These are phyloP conservation scores for Bambusicola thoracicus DNA, from an alignment of 2,113 vertebrate species.

Conservation along the genomic window DNA sequence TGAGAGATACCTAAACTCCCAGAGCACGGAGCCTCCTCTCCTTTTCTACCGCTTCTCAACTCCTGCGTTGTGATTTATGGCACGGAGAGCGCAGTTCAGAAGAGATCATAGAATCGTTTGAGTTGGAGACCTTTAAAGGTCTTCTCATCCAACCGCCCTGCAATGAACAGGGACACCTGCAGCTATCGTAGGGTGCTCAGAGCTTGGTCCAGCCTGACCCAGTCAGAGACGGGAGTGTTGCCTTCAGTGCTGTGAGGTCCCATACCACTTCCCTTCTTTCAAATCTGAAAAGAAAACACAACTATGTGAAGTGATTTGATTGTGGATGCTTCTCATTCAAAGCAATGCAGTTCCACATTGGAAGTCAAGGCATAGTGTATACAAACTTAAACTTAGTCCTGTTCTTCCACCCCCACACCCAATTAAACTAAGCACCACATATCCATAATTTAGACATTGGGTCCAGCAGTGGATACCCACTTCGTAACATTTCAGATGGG, in stretches of 20 bases:
- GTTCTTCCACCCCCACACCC: background rate
- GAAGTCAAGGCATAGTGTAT: background rate
- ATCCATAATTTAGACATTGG: background rate
- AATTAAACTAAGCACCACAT: background rate
- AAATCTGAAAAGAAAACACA: rapidly evolving
- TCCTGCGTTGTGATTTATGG: background rate
- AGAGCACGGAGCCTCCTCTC: background rate
- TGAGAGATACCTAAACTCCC: background rate
- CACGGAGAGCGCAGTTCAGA: background rate
- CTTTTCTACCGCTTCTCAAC: background rate
- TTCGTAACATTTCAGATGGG: background rate
- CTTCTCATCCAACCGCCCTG: no score
- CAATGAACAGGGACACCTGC: no score
- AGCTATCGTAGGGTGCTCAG: no score
- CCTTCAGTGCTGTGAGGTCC: background rate
- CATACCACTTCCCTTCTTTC: rapidly evolving
- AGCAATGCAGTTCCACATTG: background rate
- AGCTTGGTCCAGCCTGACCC: no score
- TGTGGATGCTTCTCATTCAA: background rate
- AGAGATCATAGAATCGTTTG: no score
- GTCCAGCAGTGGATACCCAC: background rate
- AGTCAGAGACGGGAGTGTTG: background rate
- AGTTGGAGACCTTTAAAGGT: no score
- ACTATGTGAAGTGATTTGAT: background rate
- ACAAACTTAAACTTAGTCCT: background rate